Percentiles rank a stretch among this genome's conserved stretches.
phyloP scores from a whole-genome alignment of 2,888 invertebrate species.

The Drosophila melanosoma region DNA sequence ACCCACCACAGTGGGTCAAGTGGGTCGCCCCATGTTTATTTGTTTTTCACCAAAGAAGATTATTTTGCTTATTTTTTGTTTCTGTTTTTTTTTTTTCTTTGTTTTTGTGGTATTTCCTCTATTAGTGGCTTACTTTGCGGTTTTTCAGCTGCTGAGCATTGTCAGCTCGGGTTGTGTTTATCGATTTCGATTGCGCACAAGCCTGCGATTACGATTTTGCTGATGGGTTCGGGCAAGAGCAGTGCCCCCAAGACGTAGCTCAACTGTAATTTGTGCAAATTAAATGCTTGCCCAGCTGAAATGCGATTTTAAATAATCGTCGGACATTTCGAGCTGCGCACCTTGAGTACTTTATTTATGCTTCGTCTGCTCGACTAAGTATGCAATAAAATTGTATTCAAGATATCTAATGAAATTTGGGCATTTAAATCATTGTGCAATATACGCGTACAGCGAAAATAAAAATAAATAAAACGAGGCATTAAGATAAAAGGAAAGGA shows the following conservation, averaged over 20 bases:
- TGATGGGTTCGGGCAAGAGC: conserved; percentile 13
- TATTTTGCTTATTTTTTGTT: conserved; percentile 5
- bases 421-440: conserved; percentile 66
- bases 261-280: conserved; percentile 54
- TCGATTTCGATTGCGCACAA: conserved; percentile 48
- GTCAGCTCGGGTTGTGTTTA: conserved; percentile 15
- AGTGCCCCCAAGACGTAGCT: not conserved
- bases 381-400: conserved; percentile 69
- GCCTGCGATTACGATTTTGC: conserved; percentile 37
- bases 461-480: conserved; percentile 38
- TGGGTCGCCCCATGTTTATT: conserved; percentile 57
- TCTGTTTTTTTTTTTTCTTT: not conserved
- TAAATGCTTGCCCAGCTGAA: conserved; percentile 39
- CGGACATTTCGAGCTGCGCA: conserved; percentile 32
- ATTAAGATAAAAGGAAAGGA: conserved; percentile 51
- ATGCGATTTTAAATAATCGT: conserved; percentile 57
- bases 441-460: conserved; percentile 22
- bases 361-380: conserved; percentile 45
- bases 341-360: conserved; percentile 38
- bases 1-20: conserved; percentile 66
- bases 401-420: conserved; percentile 63
- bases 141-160: conserved; percentile 8
- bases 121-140: conserved; percentile 8
- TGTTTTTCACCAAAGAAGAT: conserved; percentile 33
- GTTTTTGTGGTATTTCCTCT: conserved; percentile 1